Conservation (phyloP, 2,113 vertebrate genomes). For the Platycercus adscitus region DNA sequence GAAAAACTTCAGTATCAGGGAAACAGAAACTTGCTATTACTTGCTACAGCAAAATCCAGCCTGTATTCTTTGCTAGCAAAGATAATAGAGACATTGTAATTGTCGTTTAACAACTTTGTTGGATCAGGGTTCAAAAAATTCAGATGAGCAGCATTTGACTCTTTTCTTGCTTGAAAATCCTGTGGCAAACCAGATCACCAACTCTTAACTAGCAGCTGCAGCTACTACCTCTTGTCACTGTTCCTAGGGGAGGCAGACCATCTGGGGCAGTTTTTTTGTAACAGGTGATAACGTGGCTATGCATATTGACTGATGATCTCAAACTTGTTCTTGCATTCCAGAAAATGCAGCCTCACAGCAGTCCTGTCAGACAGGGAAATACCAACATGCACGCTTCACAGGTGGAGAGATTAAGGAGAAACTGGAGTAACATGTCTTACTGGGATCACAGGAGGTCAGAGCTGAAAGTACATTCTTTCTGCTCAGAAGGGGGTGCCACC, state of each 20-base stretch:
- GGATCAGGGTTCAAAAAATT: background rate
- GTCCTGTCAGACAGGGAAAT: background rate
- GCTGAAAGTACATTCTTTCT: conserved; percentile 22
- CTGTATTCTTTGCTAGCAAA: background rate
- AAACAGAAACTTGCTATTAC: background rate
- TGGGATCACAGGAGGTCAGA: conserved; percentile 32
- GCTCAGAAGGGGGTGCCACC: conserved; percentile 31
- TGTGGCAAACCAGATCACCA: background rate
- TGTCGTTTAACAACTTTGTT: background rate
- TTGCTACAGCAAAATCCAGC: background rate
- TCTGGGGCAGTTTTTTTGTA: background rate
- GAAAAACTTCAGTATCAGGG: background rate
- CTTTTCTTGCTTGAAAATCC: background rate
- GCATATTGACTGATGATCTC: background rate
- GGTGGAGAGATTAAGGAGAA: conserved; percentile 9
- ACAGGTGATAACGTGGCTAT: background rate
- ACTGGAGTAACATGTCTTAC: background rate
- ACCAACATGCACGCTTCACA: background rate
- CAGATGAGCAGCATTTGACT: background rate
- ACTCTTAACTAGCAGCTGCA: background rate
- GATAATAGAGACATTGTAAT: background rate
- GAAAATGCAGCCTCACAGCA: background rate
- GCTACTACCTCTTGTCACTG: background rate
- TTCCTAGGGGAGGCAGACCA: background rate
- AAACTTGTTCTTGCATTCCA: background rate